Percentiles rank a stretch among this genome's conserved stretches.
These are phyloP conservation scores for Antrozous pallidus DNA, from an alignment of 2,797 vertebrate species.

Conservation along the genomic window DNA sequence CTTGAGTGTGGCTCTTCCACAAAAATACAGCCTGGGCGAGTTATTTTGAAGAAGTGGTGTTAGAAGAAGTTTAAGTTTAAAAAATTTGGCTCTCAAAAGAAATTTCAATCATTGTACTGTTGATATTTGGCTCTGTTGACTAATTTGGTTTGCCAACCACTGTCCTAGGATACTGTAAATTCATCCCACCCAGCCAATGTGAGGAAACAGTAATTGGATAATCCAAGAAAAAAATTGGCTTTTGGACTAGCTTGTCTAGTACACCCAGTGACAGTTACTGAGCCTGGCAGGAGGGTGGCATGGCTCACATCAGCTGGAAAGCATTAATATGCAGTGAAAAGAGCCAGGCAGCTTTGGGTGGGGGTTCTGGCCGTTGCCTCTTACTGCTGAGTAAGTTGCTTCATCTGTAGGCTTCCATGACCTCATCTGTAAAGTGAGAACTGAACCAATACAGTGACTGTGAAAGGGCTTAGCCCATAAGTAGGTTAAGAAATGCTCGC, in stretches of 20 bases:
- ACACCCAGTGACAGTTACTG: neutral
- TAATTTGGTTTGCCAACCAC: too few species aligned
- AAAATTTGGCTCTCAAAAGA: too few species aligned
- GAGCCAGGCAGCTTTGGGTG: neutral
- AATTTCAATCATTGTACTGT: too few species aligned
- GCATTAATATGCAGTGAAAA: neutral
- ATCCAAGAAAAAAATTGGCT: neutral
- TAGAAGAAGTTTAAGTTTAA: too few species aligned
- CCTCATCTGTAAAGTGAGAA: too few species aligned
- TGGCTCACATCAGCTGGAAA: neutral
- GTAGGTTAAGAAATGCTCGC: neutral
- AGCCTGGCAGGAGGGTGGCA: neutral
- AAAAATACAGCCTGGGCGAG: too few species aligned
- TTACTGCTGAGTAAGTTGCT: neutral
- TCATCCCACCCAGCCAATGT: neutral
- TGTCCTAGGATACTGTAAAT: neutral
- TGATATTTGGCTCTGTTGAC: too few species aligned
- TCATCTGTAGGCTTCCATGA: too few species aligned
- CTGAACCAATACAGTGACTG: neutral
- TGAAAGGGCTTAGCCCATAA: neutral
- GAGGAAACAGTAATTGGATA: neutral
- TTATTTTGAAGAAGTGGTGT: too few species aligned
- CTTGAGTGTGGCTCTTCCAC: too few species aligned
- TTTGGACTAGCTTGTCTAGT: neutral
- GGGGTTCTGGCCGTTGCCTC: neutral